Base-by-base conservation (phyloP, 23 tunicate species). In the Ciona savignyi region DNA sequence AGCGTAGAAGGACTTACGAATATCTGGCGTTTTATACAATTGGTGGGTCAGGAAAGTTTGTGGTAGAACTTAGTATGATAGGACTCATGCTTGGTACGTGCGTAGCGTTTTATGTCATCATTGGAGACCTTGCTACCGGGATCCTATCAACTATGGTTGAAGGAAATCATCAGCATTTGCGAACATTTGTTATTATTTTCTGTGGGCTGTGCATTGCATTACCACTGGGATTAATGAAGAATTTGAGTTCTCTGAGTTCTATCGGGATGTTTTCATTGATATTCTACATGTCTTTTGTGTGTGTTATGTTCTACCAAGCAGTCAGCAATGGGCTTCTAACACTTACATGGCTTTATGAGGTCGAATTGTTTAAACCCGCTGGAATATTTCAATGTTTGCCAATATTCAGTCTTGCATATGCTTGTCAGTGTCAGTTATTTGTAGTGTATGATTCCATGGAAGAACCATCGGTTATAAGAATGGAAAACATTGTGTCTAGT, bases 71-170 rank as follows among this genome's bases (percentile, higher is more conserved):
- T 25, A 78, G 97, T 68, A 91, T 91, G 97, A 94, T 94, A 68
- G 99, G 99, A 1, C 73, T 94, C 35, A 94, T 87, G 95, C 76
- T 94, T 20, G 99, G 99, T 0, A 94, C 95, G 51, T 94, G 99
- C 60, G 81, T 88, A 2, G 99, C 99, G 20, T 94, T 94, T 70
- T 94, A 94, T 76, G 95, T 94, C 27, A 80, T 94, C 24, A 94
- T 94, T 32, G 93, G 95, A 23, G 95, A 83, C 68, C 74, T 94
- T 33, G 93, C 94, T 0, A 83, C 95, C 34, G 95, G 79, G 21
- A 83, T 83, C 35, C 68, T 91, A 62, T 71, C 90, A 64, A 81
- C 60, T 23, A 64, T 72, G 34, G 79, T 91, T 51, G 81, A 66
- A 65, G 83, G 79, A 20, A 60, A 76, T 33, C 60, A 73, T 4